Evolutionary conservation across 2,797 vertebrate genomes (phyloP).

Genomic region (Zenarchopterus dispar): DNA sequence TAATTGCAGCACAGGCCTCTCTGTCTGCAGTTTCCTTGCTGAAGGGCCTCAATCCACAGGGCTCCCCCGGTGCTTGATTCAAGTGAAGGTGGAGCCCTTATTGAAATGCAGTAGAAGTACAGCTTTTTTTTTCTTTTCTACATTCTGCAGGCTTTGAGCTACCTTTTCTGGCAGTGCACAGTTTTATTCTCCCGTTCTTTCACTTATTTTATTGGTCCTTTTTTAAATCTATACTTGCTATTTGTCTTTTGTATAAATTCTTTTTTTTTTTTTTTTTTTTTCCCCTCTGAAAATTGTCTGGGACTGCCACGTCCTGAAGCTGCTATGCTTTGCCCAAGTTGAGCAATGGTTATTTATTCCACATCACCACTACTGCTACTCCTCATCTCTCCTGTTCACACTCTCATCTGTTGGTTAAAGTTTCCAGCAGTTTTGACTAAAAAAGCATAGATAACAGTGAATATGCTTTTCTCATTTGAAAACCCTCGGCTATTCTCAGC

Average conservation of each 20-base stretch:
- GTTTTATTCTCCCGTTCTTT: neutral
- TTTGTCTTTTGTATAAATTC: constrained; percentile 27
- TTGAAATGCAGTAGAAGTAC: constrained; percentile 53
- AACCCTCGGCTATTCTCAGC: neutral
- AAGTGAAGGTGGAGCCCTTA: constrained; percentile 47
- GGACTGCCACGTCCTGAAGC: constrained; percentile 54
- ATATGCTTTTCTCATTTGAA: neutral
- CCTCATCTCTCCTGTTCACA: neutral
- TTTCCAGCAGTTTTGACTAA: constrained; percentile 31
- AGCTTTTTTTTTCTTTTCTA: constrained; percentile 15
- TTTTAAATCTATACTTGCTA: neutral
- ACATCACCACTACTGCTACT: constrained; percentile 29
- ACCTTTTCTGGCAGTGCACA: constrained; percentile 12
- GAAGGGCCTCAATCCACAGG: constrained; percentile 36
- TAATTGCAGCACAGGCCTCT: constrained; percentile 45
- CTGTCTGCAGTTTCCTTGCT: constrained; percentile 37
- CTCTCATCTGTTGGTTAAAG: constrained; percentile 5
- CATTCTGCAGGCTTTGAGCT: constrained; percentile 23
- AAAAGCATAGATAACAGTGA: constrained; percentile 27
- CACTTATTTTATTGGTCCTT: neutral
- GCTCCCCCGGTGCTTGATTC: constrained; percentile 52
- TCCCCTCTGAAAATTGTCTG: constrained; percentile 44
- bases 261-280: constrained; percentile 23
- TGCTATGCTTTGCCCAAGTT: constrained; percentile 44
- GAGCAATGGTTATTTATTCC: constrained; percentile 63